Evolutionary conservation across 2,888 invertebrate genomes (phyloP), one percentile per base, ranked within the genome.

Genomic region (Cerastis rubricosa): DNA sequence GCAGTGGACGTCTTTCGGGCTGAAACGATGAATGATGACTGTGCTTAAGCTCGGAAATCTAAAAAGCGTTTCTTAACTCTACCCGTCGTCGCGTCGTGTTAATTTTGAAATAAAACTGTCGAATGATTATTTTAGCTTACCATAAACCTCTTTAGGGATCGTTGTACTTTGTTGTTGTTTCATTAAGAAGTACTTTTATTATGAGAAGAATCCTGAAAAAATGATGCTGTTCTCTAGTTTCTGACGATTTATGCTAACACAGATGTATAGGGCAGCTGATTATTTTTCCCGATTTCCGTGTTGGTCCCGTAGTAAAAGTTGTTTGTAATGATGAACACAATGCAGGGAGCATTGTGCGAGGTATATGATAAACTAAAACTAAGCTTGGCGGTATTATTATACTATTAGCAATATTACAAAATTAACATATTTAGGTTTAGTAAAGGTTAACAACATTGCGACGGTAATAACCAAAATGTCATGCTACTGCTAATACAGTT

Each of bases 21-120:
- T n/a, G 88, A 88, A 91, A 92, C 81, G 76, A 49, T 67, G 35
- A 77, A 59, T 82, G 81, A 85, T 86, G 78, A 71, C 77, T 86
- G 75, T 68, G 79, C 68, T 70, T 82, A 81, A 85, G 76, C 78
- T 81, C 68, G 63, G 19, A 70, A 72, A 78, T 69, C 69, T 59
- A 35, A 72, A 22, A 54, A 51, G 43, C 64, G 40, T 63, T 49
- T 6, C 57, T 35, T 66, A 66, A 45, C 4, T 71, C 14, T 57
- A 47, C 14, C 22, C 19, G 0, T 4, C 9, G 4, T 49, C 14
- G 17, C 19, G 0, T 4, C 9, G 4, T 49, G 43, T 40, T 67
- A 11, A 5, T 35, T 51, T 40, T 35, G 51, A 51, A 25, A 40
- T 14, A 43, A 40, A 71, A n/a, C n/a, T 71, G 54, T 19, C 49